Percentiles rank a stretch among this genome's conserved stretches.
Conservation (phyloP, 2,113 vertebrate genomes). For the Misgurnus mizolepis region DNA sequence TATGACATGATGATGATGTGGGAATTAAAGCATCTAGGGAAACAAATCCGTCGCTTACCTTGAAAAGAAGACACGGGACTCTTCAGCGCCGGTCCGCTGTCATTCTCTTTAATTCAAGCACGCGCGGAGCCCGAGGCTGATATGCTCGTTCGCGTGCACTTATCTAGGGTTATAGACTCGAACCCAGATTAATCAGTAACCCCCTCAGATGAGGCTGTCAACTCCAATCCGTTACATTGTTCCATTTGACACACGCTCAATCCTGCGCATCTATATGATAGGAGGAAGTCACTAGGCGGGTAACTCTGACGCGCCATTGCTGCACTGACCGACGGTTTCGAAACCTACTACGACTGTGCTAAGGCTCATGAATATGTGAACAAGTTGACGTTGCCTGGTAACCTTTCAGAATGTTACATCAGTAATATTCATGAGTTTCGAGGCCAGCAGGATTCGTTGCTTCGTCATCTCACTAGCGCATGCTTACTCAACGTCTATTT, state of each 20-base stretch:
- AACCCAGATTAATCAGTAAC: conserved; percentile 72
- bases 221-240: conserved; percentile 64
- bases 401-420: not conserved
- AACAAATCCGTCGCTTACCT: not conserved
- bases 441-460: not conserved
- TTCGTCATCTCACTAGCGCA: not conserved
- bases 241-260: conserved; percentile 59
- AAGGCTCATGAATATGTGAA: conserved; percentile 17
- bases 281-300: conserved; percentile 70
- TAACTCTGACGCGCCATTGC: conserved; percentile 41
- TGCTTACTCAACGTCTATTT: not conserved
- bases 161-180: conserved; percentile 64
- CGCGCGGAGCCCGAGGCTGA: not conserved
- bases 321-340: conserved; percentile 5
- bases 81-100: conserved; percentile 8
- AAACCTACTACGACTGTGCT: conserved; percentile 13
- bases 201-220: conserved; percentile 57
- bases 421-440: conserved; percentile 7
- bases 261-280: conserved; percentile 49
- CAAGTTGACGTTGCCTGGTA: conserved; percentile 12
- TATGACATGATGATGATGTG: not conserved
- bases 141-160: conserved; percentile 39
- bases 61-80: not conserved
- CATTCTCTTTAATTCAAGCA: conserved; percentile 9
- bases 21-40: not conserved